A percentile compares a stretch with the other conserved stretches of the same genome.
Evolutionary conservation across 2,888 invertebrate species (phyloP).

Genomic region (Cataglyphis livida): DNA sequence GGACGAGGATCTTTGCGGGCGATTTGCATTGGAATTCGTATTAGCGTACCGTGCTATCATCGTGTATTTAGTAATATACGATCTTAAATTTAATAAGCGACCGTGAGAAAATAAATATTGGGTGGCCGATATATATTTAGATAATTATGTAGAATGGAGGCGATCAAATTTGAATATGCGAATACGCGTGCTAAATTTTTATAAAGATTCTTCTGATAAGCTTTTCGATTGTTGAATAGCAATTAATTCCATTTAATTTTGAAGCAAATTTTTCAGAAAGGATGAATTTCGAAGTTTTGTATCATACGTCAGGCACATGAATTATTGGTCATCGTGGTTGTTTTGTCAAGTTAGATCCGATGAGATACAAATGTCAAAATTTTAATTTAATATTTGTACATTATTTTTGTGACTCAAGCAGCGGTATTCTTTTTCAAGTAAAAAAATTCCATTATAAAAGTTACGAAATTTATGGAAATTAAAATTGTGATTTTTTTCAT

Average conservation of each 20-base stretch:
- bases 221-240: background rate
- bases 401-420: background rate
- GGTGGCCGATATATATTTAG: slow-evolving; percentile 44
- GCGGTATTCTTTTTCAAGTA: background rate
- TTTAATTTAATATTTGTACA: background rate
- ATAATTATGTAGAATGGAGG: slow-evolving; percentile 35
- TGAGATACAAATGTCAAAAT: background rate
- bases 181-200: slow-evolving; percentile 22
- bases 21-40: slow-evolving; percentile 58
- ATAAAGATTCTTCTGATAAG: slow-evolving; percentile 8
- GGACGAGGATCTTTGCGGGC: slow-evolving; percentile 41
- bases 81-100: slow-evolving; percentile 51
- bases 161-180: slow-evolving; percentile 44
- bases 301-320: background rate
- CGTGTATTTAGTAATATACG: slow-evolving; percentile 46
- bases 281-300: background rate
- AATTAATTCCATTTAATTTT: slow-evolving; percentile 21
- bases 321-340: too few relatives aligned
- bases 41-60: slow-evolving; percentile 58
- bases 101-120: slow-evolving; percentile 52
- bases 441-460: background rate
- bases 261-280: background rate
- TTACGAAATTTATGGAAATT: background rate
- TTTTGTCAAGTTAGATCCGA: background rate
- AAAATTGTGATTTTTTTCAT: background rate